Base-by-base conservation (phyloP, 2,888 invertebrate genomes). In the Arrhopalites spinosus region DNA sequence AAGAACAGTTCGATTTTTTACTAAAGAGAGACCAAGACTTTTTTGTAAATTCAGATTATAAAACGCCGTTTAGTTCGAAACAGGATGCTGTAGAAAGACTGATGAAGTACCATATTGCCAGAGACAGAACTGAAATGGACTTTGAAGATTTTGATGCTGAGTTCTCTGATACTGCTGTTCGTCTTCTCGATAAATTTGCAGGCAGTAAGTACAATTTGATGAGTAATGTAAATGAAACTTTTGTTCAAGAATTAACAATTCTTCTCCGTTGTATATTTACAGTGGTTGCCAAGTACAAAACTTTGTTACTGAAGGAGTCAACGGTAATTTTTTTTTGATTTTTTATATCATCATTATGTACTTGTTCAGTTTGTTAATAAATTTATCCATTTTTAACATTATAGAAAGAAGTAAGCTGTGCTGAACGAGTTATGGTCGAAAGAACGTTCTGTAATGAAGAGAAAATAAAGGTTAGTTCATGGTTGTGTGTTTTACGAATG, bases 91-190 rank as follows among this genome's bases (percentile, higher is more conserved):
- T 81, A 15, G 80, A 81, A 69, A 74, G 82, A 70, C 75, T 83
- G 15, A 78, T 79, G 79, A 81, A 80, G 50, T 83, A 81, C 76
- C 82, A 83, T 67, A 78, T 83, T 66, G 79, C 77, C 20, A 74
- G 81, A 56, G 83, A 83, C 43, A 63, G 79, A 45, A 79, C 80
- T 27, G 81, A 81, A 30, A 80, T 81, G 79, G 76, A 79, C 64
- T 82, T 82, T 74, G 81, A 82, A 67, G 82, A 83, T 53, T 83
- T 83, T 79, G 83, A 83, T 75, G 68, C 77, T 2, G 81, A 81
- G 61, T 81, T 83, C 76, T 78, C 75, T 5, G 81, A 81, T 27
- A 82, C 82, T 25, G 79, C 82, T n/a, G 75, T 73, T 2, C 75
- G 81, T 59, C 75, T 83, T 23, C 45, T 82, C 15, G 79, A 82